Base-by-base conservation (phyloP, 1,140 invertebrate species). In the Limonius californicus region DNA sequence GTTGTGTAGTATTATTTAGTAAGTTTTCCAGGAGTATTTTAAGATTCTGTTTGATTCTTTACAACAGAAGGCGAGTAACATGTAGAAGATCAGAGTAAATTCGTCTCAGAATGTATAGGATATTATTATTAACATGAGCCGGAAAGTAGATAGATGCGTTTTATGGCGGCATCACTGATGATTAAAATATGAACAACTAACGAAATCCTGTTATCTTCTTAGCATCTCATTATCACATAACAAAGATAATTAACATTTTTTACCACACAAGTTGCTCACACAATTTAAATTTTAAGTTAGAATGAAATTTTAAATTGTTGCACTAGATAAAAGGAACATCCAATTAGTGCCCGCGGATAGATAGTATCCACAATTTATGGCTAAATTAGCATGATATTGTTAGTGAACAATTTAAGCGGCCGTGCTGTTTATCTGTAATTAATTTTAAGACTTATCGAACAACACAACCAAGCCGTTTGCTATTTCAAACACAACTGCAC, bases 1-100 rank as follows among this genome's bases (percentile, higher is more conserved):
- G 50, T 63, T 57, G 30, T 42, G 55, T 57, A 11, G 35, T 57
- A 39, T 57, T 50, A 18, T 50, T 18, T 19, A 18, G 1, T 50
- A 50, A 50, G 45, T 50, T 50, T 50, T 50, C 42, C 20, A 21
- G 3, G n/a, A 50, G 45, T 50, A 19, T 50, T 50, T 21, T 50
- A 21, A 50, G 45, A 50, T n/a, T 11, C 16, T 18, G 8, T 50
- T 50, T 50, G 45, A 50, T 18, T 50, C 9, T 50, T 18, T 16
- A 19, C 18, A 50, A 3, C 11, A 2, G 8, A 39, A 39, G 11
- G 8, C n/a, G 35, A 27, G 9, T 39, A 6, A 14, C n/a, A 14
- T 39, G 11, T 11, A 14, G 2, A 2, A 39, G 8, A 2, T 1
- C n/a, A 2, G 35, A 39, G n/a, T 12, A 14, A 39, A 39, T 39